Evolutionary conservation across 2,888 invertebrate genomes (phyloP).

Genomic region (Phragmatobia fuliginosa): DNA sequence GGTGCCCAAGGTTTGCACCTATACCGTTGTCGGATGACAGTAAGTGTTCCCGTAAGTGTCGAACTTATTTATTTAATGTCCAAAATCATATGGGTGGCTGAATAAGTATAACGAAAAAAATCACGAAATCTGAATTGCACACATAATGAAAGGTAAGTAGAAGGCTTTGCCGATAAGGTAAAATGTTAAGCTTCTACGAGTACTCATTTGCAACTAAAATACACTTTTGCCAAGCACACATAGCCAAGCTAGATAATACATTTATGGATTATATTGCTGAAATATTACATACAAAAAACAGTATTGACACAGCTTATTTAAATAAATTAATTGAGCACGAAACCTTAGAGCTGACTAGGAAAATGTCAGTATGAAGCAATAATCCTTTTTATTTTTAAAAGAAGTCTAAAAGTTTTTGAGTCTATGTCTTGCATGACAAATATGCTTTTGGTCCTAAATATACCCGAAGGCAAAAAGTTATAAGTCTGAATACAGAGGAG

Average conservation of each 20-base stretch:
- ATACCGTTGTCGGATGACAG: conserved; percentile 83
- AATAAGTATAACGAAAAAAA: neutral
- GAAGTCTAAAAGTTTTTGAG: neutral
- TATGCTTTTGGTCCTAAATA: neutral
- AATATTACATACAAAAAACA: neutral
- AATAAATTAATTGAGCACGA: neutral
- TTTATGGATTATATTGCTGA: neutral
- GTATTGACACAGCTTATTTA: neutral
- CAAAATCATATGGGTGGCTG: conserved; percentile 14
- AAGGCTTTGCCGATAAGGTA: neutral
- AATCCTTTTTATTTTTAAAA: neutral
- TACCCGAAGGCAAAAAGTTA: neutral
- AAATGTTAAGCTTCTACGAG: neutral
- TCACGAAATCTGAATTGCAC: neutral
- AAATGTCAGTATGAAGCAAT: neutral
- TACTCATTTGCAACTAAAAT: neutral
- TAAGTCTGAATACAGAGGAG: neutral
- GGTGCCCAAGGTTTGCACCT: conserved; percentile 85
- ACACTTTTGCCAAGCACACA: no score
- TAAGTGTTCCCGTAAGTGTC: conserved; percentile 54
- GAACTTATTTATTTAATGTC: conserved; percentile 7
- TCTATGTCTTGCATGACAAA: neutral
- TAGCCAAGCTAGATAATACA: neutral
- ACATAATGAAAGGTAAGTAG: conserved; percentile 9
- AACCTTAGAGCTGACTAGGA: neutral